Base-by-base conservation (phyloP, 1,140 invertebrate species). In the Planococcus citri region DNA sequence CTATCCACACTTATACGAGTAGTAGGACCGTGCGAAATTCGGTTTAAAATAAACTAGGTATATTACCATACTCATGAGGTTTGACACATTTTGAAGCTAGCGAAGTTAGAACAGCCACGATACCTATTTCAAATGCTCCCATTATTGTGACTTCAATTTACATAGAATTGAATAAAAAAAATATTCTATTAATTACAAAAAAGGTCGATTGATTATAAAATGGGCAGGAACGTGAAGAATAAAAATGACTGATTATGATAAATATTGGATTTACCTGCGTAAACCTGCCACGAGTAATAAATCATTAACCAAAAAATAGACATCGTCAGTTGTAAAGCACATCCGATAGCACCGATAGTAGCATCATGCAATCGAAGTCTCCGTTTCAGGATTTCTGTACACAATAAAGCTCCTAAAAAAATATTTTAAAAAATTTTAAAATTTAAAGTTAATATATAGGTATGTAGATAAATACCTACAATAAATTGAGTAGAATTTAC, bases 291-390 rank as follows among this genome's bases (percentile, higher is more conserved):
- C 3, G 27, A 27, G 20, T 38, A 14, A 25, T 29, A 69, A 6
- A 73, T 68, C 27, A 72, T 37, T 3, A 71, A 22, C 14, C 72
- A 73, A 20, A 64, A 69, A 2, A 72, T 1, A 24, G 70, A 69
- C 14, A 72, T 69, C 1, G 64, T 60, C 9, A 74, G 68, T 69
- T 75, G 72, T 2, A 70, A 72, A 2, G 68, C 21, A 10, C 72
- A 70, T 0, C 71, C 71, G 27, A 75, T 61, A 8, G 73, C 22
- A 8, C 74, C 74, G 1, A 74, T 75, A 24, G 69, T 51, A 14
- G 72, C 67, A 68, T 75, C 74, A 12, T 70, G 70, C 12, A 74
- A 20, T 69, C 71, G 58, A 9, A 73, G 57, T 21, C 24, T 60
- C 1, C 60, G 64, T 24, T 73, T 72, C 10, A 74, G 68, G 14